These are phyloP conservation scores for Allophyes oxyacanthae DNA, from an alignment of 2,888 invertebrate genomes.

Conservation along the genomic window DNA sequence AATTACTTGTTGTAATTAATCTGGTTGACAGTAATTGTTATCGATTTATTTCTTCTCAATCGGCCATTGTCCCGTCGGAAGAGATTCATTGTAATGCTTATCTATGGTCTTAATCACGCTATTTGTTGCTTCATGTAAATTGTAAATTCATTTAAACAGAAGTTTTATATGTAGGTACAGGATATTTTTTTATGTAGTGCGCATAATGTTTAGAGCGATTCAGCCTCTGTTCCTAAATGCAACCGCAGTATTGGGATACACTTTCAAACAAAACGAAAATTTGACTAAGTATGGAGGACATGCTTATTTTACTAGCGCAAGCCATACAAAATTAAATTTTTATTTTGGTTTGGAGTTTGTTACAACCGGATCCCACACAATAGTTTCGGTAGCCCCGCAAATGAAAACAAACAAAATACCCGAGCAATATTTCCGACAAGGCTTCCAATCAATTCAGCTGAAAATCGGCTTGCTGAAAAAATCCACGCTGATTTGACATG, in stretches of 20 bases:
- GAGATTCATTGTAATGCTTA: conserved; percentile 26
- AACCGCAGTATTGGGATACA: no score
- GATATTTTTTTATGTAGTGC: no score
- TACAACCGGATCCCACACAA: no score
- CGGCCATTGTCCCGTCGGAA: conserved; percentile 10
- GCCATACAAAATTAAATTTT: no score
- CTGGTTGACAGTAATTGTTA: conserved; percentile 42
- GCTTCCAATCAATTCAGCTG: conserved; percentile 50
- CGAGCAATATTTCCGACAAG: conserved; percentile 33
- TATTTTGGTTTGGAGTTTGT: no score
- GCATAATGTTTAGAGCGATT: no score
- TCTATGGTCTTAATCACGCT: conserved; percentile 13
- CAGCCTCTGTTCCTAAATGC: no score
- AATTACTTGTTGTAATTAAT: conserved; percentile 39
- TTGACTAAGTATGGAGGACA: no score
- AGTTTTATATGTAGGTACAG: no score
- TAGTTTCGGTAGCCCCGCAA: no score
- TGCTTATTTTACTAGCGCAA: no score
- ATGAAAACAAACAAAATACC: conserved; percentile 22
- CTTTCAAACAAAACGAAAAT: no score
- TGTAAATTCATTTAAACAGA: conserved; percentile 1
- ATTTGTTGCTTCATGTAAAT: conserved; percentile 21
- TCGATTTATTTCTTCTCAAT: conserved; percentile 32
- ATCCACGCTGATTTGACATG: conserved; percentile 48
- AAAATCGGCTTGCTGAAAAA: conserved; percentile 44